These are phyloP conservation scores for Pelmatolapia mariae DNA, from an alignment of 2,113 vertebrate genomes.

Conservation along the genomic window DNA sequence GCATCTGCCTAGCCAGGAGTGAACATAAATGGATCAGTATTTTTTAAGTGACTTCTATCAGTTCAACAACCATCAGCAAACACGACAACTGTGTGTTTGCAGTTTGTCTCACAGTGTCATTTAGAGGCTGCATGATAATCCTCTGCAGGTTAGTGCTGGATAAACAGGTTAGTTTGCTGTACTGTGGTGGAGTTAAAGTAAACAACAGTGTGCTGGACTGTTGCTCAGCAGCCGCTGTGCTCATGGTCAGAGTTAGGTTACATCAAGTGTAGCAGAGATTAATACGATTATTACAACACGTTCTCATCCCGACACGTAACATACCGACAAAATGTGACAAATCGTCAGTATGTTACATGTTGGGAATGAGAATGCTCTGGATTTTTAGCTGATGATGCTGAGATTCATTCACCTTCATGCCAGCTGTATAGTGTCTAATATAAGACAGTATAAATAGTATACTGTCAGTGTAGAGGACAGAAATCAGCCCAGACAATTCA, in stretches of 20 bases:
- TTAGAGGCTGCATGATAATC: not conserved
- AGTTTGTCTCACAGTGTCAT: not conserved
- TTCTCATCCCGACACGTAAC: not conserved
- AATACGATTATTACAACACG: rapidly evolving
- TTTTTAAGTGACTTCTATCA: not conserved
- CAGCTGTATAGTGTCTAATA: not conserved
- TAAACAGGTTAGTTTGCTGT: not conserved
- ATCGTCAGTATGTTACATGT: not conserved
- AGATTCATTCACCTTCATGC: not conserved
- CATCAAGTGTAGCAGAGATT: not conserved
- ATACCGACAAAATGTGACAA: not conserved
- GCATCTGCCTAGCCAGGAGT: not conserved
- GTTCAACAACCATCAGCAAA: not conserved
- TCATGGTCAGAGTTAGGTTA: not conserved
- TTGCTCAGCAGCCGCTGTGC: rapidly evolving
- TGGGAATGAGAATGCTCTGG: not conserved
- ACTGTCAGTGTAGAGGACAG: not conserved
- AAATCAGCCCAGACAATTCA: not conserved
- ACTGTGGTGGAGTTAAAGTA: not conserved
- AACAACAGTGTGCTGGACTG: not conserved
- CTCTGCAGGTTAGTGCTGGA: too few species aligned
- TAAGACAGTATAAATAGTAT: not conserved
- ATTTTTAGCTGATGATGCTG: not conserved
- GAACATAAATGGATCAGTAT: rapidly evolving
- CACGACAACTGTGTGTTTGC: not conserved